Conservation (phyloP, 2,888 invertebrate species). For the Pristionchus japonicus region DNA sequence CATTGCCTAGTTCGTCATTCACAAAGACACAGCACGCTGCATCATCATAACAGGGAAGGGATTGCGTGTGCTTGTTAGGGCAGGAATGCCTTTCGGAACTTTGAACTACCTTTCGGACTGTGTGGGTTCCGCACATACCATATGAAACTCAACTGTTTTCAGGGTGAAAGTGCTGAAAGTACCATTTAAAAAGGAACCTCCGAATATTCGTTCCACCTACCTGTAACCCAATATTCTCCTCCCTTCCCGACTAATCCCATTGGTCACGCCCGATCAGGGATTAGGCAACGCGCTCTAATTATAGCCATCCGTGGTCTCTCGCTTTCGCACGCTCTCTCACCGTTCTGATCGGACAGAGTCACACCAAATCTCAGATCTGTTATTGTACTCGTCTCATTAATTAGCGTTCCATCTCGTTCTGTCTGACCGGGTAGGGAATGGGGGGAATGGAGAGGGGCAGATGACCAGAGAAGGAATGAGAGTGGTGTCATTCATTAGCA, state of each 20-base stretch:
- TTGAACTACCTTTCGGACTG: too few relatives aligned
- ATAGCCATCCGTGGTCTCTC: neutral
- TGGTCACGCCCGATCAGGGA: conserved; percentile 4
- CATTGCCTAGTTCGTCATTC: conserved; percentile 1
- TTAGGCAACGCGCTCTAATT: conserved; percentile 18
- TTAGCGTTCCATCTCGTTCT: too few relatives aligned
- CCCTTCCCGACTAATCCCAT: neutral
- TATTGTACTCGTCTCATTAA: neutral
- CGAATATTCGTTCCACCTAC: neutral
- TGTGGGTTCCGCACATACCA: too few relatives aligned
- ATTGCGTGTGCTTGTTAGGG: too few relatives aligned
- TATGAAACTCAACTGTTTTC: too few relatives aligned
- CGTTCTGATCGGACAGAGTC: neutral
- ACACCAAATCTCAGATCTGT: neutral
- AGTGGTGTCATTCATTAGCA: conserved; percentile 18
- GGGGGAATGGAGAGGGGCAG: neutral
- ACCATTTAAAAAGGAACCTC: too few relatives aligned
- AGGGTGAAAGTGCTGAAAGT: too few relatives aligned
- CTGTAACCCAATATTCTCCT: neutral
- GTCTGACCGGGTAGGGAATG: neutral
- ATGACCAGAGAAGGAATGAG: neutral
- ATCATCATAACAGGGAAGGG: neutral
- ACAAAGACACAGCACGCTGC: conserved; percentile 8
- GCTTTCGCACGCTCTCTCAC: neutral
- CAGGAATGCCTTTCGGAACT: too few relatives aligned